A percentile compares a stretch with the other conserved stretches of the same genome.
phyloP scores from a whole-genome alignment of 1,140 invertebrate species.

The Megalonaias nervosa region DNA sequence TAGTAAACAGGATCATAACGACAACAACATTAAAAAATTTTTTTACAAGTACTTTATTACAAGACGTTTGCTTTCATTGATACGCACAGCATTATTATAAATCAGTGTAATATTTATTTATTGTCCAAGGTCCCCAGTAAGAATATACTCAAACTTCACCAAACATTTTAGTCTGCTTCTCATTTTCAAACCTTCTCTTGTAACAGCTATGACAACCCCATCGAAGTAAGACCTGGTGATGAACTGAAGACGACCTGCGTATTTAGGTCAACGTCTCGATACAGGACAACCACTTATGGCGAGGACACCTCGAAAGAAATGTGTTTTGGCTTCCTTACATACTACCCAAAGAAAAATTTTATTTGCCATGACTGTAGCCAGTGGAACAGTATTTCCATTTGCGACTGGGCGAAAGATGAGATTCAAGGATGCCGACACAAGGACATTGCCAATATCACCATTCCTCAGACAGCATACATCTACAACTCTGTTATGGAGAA shows the following conservation, averaged over 20 bases:
- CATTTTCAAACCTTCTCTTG: no score
- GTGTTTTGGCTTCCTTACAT: slow-evolving; percentile 52
- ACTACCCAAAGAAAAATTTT: slow-evolving; percentile 35
- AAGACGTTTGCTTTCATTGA: no score
- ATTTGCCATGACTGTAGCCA: slow-evolving; percentile 4
- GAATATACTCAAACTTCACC: no score
- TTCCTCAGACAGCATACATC: slow-evolving; percentile 3
- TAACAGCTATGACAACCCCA: not conserved
- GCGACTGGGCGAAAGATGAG: no score
- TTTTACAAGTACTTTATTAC: no score
- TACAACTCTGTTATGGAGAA: slow-evolving; percentile 19
- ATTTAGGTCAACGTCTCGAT: slow-evolving; percentile 34
- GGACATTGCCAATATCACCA: slow-evolving; percentile 2
- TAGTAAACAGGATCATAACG: no score
- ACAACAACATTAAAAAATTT: no score
- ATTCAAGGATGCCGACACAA: not conserved
- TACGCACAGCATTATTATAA: no score
- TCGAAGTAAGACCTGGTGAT: no score
- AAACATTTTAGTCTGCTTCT: no score
- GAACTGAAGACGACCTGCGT: slow-evolving; percentile 20
- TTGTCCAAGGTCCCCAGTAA: no score
- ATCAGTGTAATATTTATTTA: no score
- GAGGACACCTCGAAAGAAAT: slow-evolving; percentile 51
- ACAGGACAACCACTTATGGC: slow-evolving; percentile 42
- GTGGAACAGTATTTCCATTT: slow-evolving; percentile 14